Percentiles rank a stretch among this genome's conserved stretches.
Evolutionary conservation across 1,140 invertebrate species (phyloP).

Genomic region (Drosophila bocki): DNA sequence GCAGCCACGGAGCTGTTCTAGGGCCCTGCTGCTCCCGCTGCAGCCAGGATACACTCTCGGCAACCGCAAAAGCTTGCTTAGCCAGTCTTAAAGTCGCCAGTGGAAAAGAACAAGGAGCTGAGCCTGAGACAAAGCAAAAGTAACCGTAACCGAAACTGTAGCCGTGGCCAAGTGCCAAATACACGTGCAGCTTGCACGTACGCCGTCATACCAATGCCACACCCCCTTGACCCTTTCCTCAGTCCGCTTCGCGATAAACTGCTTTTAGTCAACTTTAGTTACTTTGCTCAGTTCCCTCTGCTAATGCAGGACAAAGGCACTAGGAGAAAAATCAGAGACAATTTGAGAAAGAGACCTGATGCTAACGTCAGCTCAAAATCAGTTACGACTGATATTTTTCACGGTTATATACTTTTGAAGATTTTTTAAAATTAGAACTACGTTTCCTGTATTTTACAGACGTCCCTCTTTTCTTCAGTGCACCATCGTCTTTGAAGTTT

Average conservation of each 20-base stretch:
- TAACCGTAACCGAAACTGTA: conserved; percentile 40
- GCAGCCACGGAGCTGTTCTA: not conserved
- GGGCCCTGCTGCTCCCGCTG: conserved; percentile 15
- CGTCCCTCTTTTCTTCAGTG: not conserved
- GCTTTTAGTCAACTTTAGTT: conserved; percentile 83
- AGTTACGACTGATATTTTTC: not conserved
- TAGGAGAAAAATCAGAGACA: conserved; percentile 2
- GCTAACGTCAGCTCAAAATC: too few relatives aligned
- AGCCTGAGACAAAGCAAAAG: conserved; percentile 68
- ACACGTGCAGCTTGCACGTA: conserved; percentile 70
- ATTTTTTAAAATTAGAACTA: too few relatives aligned
- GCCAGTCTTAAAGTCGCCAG: conserved; percentile 66
- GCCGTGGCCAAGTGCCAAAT: conserved; percentile 78
- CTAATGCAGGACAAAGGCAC: conserved; percentile 55
- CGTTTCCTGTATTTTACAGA: not conserved
- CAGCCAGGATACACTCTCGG: not conserved
- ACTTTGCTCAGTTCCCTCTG: conserved; percentile 68
- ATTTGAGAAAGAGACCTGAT: too few relatives aligned
- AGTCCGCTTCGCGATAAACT: conserved; percentile 64
- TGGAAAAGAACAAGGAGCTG: conserved; percentile 59
- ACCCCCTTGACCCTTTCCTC: not conserved
- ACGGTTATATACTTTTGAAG: not conserved
- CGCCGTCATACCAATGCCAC: conserved; percentile 5
- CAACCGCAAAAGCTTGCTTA: conserved; percentile 77
- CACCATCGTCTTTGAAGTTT: conserved; percentile 44